Evolutionary conservation across 2,113 vertebrate species (phyloP).

Genomic region (Otocyon megalotis): DNA sequence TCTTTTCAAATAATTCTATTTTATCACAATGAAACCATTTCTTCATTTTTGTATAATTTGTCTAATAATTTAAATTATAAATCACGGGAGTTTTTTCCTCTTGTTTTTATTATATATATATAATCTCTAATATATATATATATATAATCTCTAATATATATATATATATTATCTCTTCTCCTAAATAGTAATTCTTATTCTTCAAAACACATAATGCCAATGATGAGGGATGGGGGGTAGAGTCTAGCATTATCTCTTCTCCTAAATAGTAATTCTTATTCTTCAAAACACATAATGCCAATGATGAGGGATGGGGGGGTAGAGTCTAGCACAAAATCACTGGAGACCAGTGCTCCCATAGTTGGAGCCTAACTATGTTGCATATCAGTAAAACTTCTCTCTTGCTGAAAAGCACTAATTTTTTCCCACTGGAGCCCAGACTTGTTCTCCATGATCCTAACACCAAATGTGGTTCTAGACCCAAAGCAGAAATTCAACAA

Average conservation of each 20-base stretch:
- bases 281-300: background rate
- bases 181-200: no score
- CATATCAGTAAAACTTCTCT: background rate
- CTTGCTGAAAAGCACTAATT: background rate
- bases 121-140: no score
- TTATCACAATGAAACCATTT: background rate
- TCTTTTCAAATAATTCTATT: background rate
- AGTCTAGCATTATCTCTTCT: background rate
- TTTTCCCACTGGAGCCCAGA: background rate
- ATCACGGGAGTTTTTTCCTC: background rate
- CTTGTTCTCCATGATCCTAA: background rate
- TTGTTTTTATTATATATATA: background rate
- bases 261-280: background rate
- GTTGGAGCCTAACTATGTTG: rapidly evolving
- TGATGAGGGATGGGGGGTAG: no score
- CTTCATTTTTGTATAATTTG: background rate
- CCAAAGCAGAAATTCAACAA: background rate
- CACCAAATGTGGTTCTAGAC: background rate
- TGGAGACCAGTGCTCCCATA: background rate
- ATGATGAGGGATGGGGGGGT: background rate
- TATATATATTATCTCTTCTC: no score
- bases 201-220: no score
- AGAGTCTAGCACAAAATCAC: background rate
- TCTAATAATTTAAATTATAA: constrained; percentile 32
- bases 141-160: no score